Evolutionary conservation across 2,888 invertebrate species (phyloP), one percentile per base, ranked within the genome.

Genomic region (Rhagium mordax): DNA sequence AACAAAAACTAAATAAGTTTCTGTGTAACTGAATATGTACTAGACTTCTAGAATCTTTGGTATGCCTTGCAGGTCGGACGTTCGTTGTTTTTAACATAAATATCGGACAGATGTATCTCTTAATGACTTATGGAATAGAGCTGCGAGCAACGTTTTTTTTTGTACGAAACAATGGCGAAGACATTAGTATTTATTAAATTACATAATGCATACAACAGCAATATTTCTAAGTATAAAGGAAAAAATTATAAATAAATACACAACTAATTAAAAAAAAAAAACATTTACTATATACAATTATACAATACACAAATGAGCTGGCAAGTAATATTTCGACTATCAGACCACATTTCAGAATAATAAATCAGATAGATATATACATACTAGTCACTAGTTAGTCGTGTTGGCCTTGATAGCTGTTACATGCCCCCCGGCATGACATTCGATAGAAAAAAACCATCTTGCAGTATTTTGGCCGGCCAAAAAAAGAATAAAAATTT

Each of bases 381-480:
- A 70, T 65, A 71, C 51, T 65, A 69, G 71, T 65, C 69, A 71
- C 51, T 65, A 70, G 73, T 68, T 66, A 59, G 48, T 71, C 71
- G 49, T 66, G 72, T 72, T 78, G 70, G 69, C 78, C 78, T 78
- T 78, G 78, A 76, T 78, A 74, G 73, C 74, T 69, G 76, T 72
- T 67, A 76, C 60, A 74, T 68, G 62, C 69, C 78, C 74, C 21
- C 55, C 20, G 71, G 78, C 74, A 64, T 65, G 71, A 78, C 74
- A 75, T 77, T 76, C 73, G 71, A 78, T 75, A 74, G 74, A 51
- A 76, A 74, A 78, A 78, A 77, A 70, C 53, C 76, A 62, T 74
- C 74, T 78, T 78, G 77, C 78, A 78, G 74, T 78, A 78, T 77
- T 76, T 77, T 77, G 76, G 77, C 74, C 64, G 70, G 66, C 74